Evolutionary conservation across 2,888 invertebrate genomes (phyloP), one percentile per base, ranked within the genome.

Genomic region (Polietes domitor): DNA sequence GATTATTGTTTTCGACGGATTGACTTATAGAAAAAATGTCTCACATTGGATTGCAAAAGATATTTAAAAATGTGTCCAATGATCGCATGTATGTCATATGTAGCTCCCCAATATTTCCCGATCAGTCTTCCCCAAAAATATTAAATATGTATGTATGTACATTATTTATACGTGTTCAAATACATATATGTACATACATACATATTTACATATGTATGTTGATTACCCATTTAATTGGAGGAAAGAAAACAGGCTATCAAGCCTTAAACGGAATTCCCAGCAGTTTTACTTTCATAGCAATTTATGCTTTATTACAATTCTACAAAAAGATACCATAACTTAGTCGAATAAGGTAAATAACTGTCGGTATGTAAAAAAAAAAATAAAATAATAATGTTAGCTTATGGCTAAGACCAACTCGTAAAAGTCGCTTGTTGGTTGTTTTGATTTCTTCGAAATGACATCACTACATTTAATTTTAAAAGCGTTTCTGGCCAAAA

Each of bases 401-500:
- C 21, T 9, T 53, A 9, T 10, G 17, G 9, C 21, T 21, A 37
- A 37, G n/a, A 53, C n/a, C 21, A n/a, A 7, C 37, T 72, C 19
- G 50, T 70, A 50, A 61, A 53, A 24, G 43, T 19, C 17, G 15
- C 6, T 21, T 68, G 0, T 26, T 15, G 47, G 32, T 10, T 55
- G 37, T 50, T 71, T 17, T 65, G 17, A 21, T 47, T 73, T 53
- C n/a, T 70, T 41, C 43, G n/a, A 43, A 63, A 82, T 82, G 81
- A 77, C 81, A 82, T 82, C 81, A 77, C 55, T 55, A 47, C n/a
- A 71, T 32, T 63, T 65, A n/a, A 65, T 65, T 68, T 68, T 26
- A 24, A 5, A 58, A 58, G 24, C 24, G 15, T 21, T 68, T 58
- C 24, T 24, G 43, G 24, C 58, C 58, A 58, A 58, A 58, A 17